Evolutionary conservation across 2,888 invertebrate genomes (phyloP).

Genomic region (Phalera bucephala): DNA sequence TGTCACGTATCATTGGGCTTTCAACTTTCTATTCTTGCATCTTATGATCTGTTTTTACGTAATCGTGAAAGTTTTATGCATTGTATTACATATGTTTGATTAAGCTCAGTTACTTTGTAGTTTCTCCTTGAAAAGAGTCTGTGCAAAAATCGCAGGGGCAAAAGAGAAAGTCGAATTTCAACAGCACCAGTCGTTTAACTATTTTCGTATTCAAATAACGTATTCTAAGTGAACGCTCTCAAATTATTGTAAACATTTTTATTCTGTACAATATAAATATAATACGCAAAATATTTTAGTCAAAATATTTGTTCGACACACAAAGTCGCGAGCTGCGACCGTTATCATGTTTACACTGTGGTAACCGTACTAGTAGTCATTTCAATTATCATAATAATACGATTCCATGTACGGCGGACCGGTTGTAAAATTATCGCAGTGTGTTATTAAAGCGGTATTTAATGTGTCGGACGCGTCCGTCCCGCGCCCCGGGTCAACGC

Average conservation of each 20-base stretch:
- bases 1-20: slow-evolving; percentile 16
- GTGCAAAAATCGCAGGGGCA: slow-evolving; percentile 26
- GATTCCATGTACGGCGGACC: slow-evolving; percentile 40
- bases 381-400: slow-evolving; percentile 48
- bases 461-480: slow-evolving; percentile 44
- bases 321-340: slow-evolving; percentile 27
- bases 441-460: slow-evolving; percentile 34
- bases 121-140: slow-evolving; percentile 27
- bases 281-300: slow-evolving; percentile 8
- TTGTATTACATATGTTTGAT: background rate
- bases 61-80: background rate
- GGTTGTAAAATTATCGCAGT: slow-evolving; percentile 48
- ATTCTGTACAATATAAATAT: background rate
- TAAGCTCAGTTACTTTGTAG: background rate
- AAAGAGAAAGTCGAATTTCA: slow-evolving; percentile 45
- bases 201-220: background rate
- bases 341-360: slow-evolving; percentile 43
- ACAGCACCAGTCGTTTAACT: slow-evolving; percentile 17
- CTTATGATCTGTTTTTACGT: slow-evolving; percentile 7
- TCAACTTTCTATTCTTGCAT: slow-evolving; percentile 19
- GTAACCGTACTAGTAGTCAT: slow-evolving; percentile 35
- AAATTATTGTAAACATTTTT: background rate
- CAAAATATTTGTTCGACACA: slow-evolving; percentile 24
- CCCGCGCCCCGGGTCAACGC: slow-evolving; percentile 60
- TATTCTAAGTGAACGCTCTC: background rate